A percentile compares a stretch with the other conserved stretches of the same genome.
These are phyloP conservation scores for Pseudomyrmex pallidus DNA, from an alignment of 1,140 invertebrate species.

Conservation along the genomic window DNA sequence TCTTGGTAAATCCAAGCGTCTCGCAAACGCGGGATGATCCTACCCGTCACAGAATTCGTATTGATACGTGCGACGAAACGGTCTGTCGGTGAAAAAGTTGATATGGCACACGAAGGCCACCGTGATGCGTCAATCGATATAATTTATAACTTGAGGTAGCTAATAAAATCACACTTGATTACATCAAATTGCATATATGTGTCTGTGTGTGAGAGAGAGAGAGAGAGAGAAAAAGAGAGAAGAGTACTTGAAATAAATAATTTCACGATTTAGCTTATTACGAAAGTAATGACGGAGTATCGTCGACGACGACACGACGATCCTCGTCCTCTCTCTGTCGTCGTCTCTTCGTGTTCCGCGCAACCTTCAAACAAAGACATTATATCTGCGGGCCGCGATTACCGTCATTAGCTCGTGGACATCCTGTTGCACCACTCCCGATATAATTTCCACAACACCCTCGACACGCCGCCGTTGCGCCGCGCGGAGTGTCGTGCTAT, in stretches of 20 bases:
- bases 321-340: slow-evolving; percentile 16
- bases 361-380: slow-evolving; percentile 75
- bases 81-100: background rate
- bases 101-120: background rate
- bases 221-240: background rate
- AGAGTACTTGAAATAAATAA: slow-evolving; percentile 9
- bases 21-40: slow-evolving; percentile 33
- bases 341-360: slow-evolving; percentile 1
- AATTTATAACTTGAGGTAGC: background rate
- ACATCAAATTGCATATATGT: background rate
- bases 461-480: slow-evolving; percentile 50
- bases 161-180: background rate
- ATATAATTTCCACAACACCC: slow-evolving; percentile 68
- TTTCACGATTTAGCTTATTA: slow-evolving; percentile 24
- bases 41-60: background rate
- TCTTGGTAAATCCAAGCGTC: slow-evolving; percentile 74
- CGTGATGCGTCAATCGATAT: background rate
- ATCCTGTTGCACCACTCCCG: slow-evolving; percentile 64
- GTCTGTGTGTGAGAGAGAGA: too few relatives aligned
- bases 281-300: slow-evolving; percentile 21
- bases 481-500: slow-evolving; percentile 41
- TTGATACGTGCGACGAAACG: too few relatives aligned
- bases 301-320: background rate
- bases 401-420: slow-evolving; percentile 74
- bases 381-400: slow-evolving; percentile 69